Base-by-base conservation (phyloP, 1,140 invertebrate genomes). In the Brachionus koreanus region DNA sequence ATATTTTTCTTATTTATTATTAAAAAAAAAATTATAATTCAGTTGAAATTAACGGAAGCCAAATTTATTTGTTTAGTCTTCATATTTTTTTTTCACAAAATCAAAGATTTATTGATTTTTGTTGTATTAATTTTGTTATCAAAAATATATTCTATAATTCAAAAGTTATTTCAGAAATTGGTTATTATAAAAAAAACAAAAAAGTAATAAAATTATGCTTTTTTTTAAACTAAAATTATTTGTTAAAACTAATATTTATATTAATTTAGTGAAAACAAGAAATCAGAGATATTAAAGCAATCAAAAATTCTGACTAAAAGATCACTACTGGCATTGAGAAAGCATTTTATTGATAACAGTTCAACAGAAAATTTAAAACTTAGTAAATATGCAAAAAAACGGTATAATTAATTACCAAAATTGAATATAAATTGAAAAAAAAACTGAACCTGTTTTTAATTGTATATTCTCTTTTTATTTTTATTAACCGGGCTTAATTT, bases 101-200 rank as follows among this genome's bases (percentile, higher is more conserved):
- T 52, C 19, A 52, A 52, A 52, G 19, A n/a, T 52, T 52, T 52
- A 52, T 52, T 5, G 19, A 52, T 52, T 52, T n/a, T 52, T 52
- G 49, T 52, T 52, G 49, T 52, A 52, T 52, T 52, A n/a, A 52
- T 52, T 52, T 52, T n/a, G n/a, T 52, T n/a, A n/a, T 52, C 49
- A 52, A n/a, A 52, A 52, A 52, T 52, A 19, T 19, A 52, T n/a
- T 52, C 19, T 52, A 19, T 52, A n/a, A 52, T 52, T 52, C 49
- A 52, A 19, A 52, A n/a, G 4, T 16, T 52, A 52, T 19, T 52
- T 52, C 19, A 52, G 49, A 52, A 52, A 52, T 52, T 52, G 49
- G 19, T 52, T 52, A 52, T 19, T n/a, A 52, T 19, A 19, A 52
- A 52, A 52, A 52, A n/a, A 3, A 52, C 49, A 52, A 52, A n/a